phyloP scores from a whole-genome alignment of 2,888 invertebrate species.

The Hedya salicella region DNA sequence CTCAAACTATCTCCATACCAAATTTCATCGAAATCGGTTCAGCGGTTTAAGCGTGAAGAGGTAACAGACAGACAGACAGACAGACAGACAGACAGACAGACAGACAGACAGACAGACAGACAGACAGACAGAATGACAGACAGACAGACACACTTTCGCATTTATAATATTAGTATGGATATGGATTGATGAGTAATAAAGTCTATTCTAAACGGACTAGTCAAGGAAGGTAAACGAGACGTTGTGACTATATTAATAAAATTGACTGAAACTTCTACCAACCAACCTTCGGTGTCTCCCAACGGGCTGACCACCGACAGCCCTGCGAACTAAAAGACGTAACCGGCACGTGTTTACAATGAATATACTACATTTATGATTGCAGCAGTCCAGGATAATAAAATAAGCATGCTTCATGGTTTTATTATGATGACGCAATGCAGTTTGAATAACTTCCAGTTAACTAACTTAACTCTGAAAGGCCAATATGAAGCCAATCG shows the following conservation, averaged over 20 bases:
- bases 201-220: too few species aligned
- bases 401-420: conserved; percentile 23
- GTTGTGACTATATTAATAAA: not conserved
- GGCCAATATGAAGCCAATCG: not conserved
- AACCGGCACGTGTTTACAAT: not conserved
- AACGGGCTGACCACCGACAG: conserved; percentile 51
- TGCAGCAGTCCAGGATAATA: not conserved
- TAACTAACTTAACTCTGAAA: not conserved
- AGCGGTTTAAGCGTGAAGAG: too few species aligned
- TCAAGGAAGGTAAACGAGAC: not conserved
- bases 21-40: too few species aligned
- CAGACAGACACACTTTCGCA: too few species aligned
- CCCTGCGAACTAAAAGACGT: not conserved
- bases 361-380: not conserved
- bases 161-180: too few species aligned
- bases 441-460: conserved; percentile 11
- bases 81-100: too few species aligned
- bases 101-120: too few species aligned
- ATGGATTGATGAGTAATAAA: too few species aligned
- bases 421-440: conserved; percentile 15
- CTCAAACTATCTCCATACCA: too few species aligned
- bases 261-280: conserved; percentile 31
- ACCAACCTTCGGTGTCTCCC: too few species aligned
- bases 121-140: too few species aligned
- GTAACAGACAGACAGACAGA: too few species aligned